Evolutionary conservation across 2,888 invertebrate species (phyloP).

Genomic region (Melangyna quadrimaculata): DNA sequence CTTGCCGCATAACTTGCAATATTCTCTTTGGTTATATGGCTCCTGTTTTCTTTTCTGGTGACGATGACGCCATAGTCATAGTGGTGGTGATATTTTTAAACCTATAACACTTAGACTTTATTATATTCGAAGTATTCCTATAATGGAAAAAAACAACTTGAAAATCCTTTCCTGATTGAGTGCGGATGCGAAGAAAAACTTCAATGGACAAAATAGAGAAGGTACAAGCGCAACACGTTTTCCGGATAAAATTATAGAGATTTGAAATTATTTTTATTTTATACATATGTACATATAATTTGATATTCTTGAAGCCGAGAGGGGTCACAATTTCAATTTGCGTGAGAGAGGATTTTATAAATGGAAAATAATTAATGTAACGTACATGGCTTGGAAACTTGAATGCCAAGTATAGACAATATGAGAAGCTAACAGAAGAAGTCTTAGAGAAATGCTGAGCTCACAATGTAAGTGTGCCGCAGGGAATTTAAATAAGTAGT

Average conservation of each 20-base stretch:
- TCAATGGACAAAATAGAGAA: not conserved
- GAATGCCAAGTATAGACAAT: no score
- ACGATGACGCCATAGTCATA: not conserved
- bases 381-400: no score
- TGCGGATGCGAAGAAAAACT: not conserved
- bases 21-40: not conserved
- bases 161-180: not conserved
- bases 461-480: no score
- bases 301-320: not conserved
- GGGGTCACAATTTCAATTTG: not conserved
- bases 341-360: no score
- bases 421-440: no score
- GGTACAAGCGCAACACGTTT: conserved; percentile 5
- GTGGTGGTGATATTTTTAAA: not conserved
- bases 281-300: not conserved
- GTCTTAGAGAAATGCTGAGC: no score
- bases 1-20: not conserved
- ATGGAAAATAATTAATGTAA: no score
- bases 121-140: no score
- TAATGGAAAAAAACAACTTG: not conserved
- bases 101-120: not conserved
- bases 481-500: no score
- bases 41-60: not conserved
- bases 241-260: not conserved
- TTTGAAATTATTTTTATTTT: not conserved